Conservation (phyloP, 1,140 invertebrate genomes). For the Anastrepha obliqua region DNA sequence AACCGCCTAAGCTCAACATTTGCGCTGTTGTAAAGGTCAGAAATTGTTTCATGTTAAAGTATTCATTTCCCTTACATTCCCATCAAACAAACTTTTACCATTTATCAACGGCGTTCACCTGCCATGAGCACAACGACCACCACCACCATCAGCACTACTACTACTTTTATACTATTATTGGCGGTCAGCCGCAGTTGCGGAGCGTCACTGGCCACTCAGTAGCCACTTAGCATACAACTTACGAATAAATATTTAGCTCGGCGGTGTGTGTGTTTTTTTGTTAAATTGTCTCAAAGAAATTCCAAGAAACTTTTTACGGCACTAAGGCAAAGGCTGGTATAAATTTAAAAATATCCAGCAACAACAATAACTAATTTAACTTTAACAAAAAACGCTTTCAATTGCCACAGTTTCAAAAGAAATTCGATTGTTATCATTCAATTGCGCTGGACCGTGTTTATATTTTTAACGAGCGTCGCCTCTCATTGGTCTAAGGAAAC, state of each 20-base stretch:
- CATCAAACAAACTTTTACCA: not conserved
- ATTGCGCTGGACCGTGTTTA: slow-evolving; percentile 37
- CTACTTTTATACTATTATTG: not conserved
- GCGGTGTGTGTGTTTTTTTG: not conserved
- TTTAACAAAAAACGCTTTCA: not conserved
- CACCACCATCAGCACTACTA: not conserved
- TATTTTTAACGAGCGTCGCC: not conserved
- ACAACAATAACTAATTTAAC: not conserved
- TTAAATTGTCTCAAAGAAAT: slow-evolving; percentile 20
- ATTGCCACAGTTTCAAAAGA: slow-evolving; percentile 42
- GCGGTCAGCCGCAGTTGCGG: not conserved
- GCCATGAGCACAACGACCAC: not conserved
- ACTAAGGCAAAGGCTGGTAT: not conserved
- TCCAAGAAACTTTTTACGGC: slow-evolving; percentile 29
- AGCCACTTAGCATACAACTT: not conserved
- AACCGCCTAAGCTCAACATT: not conserved
- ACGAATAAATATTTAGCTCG: not conserved
- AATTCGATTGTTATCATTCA: slow-evolving; percentile 52
- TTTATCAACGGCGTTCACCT: not conserved
- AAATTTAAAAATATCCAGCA: slow-evolving; percentile 11
- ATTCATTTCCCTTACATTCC: not conserved
- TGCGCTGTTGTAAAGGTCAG: slow-evolving; percentile 45
- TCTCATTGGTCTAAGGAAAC: not conserved
- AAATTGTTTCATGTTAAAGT: not conserved
- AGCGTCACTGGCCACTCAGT: not conserved